Conservation (phyloP, 2,113 vertebrate species). For the Dasyurus viverrinus region DNA sequence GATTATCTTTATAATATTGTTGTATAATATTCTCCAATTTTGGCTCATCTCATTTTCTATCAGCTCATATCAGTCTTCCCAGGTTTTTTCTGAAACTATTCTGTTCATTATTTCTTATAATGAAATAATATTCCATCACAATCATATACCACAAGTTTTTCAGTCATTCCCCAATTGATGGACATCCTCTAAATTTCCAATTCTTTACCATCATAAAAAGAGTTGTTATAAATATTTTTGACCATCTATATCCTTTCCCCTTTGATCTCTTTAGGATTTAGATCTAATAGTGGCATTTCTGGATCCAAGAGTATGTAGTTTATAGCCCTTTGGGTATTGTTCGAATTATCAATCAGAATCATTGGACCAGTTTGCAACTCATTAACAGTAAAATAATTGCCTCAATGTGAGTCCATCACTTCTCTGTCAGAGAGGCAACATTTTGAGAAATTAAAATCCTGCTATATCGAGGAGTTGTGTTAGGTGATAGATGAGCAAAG, state of each 20-base stretch:
- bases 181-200: background rate
- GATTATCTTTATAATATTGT: background rate
- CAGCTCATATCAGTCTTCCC: background rate
- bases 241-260: background rate
- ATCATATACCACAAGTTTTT: background rate
- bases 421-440: background rate
- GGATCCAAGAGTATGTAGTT: background rate
- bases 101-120: background rate
- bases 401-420: background rate
- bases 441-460: background rate
- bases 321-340: background rate
- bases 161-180: background rate
- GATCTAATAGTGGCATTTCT: background rate
- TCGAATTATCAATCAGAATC: background rate
- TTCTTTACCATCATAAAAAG: background rate
- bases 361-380: background rate
- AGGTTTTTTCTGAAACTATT: background rate
- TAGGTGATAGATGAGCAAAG: background rate
- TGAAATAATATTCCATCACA: background rate
- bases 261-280: background rate
- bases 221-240: background rate
- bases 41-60: background rate
- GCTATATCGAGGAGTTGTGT: background rate
- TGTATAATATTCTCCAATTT: background rate
- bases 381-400: background rate